Percentiles rank a stretch among this genome's conserved stretches.
Evolutionary conservation across 2,888 invertebrate species (phyloP).

Genomic region (Drosophila stalkeri): DNA sequence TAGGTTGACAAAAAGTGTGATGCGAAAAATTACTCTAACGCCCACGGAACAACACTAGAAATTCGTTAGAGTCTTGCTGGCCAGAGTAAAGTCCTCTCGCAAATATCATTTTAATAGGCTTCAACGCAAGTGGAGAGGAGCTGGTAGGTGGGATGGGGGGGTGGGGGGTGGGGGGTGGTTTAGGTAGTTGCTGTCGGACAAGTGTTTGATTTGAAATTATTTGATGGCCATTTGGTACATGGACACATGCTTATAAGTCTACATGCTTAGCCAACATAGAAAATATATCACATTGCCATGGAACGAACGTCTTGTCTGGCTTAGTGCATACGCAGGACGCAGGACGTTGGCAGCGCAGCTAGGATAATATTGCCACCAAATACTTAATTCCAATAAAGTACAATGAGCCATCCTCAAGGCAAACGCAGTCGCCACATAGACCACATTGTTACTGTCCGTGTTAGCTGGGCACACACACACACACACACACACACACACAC

Average conservation of each 20-base stretch:
- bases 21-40: constrained; percentile 36
- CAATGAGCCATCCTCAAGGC: neutral
- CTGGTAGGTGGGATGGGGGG: no score
- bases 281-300: constrained; percentile 13
- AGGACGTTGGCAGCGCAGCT: constrained; percentile 11
- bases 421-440: neutral
- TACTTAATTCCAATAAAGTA: constrained; percentile 9
- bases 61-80: neutral
- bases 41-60: constrained; percentile 14
- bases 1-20: constrained; percentile 39
- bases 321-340: constrained; percentile 5
- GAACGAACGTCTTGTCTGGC: neutral
- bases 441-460: neutral
- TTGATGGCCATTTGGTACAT: constrained; percentile 34
- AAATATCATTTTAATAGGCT: constrained; percentile 69
- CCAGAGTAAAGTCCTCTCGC: constrained; percentile 12
- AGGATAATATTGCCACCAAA: neutral
- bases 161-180: no score
- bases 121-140: neutral
- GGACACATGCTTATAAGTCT: constrained; percentile 8
- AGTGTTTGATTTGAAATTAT: constrained; percentile 72
- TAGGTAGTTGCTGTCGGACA: constrained; percentile 19
- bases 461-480: neutral
- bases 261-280: neutral
- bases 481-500: neutral